Conservation (phyloP, 2,113 vertebrate species). For the human (Homo sapiens) region DNA sequence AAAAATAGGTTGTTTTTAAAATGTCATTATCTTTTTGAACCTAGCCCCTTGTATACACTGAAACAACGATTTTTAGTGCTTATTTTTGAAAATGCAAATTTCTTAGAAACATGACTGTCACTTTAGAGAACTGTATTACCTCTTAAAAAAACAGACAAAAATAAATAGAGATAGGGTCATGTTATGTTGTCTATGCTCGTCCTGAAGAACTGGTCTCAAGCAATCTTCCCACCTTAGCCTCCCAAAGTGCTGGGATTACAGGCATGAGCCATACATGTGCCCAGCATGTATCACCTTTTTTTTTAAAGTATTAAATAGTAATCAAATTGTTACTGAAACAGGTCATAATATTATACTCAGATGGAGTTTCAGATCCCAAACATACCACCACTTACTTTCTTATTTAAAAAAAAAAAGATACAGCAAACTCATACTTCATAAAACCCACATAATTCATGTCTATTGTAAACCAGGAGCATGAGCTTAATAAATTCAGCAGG, state of each 20-base stretch:
- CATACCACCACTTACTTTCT: neutral
- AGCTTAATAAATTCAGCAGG: slow-evolving; percentile 14
- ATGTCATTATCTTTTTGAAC: neutral
- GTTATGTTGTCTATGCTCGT: too few species aligned
- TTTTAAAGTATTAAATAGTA: neutral
- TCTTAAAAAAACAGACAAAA: too few species aligned
- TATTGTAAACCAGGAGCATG: slow-evolving; percentile 17
- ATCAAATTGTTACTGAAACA: slow-evolving; percentile 11
- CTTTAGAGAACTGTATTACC: neutral
- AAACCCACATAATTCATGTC: neutral
- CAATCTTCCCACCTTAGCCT: too few species aligned
- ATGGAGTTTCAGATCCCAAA: slow-evolving; percentile 41
- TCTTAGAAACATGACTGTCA: neutral
- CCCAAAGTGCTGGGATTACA: too few species aligned
- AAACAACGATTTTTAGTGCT: slow-evolving; percentile 2
- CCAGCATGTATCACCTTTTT: neutral
- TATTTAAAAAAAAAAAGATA: neutral
- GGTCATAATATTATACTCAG: slow-evolving; percentile 17
- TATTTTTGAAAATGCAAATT: slow-evolving; percentile 12
- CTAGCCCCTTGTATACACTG: neutral
- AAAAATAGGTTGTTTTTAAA: slow-evolving; percentile 36
- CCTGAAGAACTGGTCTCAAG: too few species aligned
- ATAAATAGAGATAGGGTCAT: too few species aligned
- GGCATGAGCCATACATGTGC: too few species aligned
- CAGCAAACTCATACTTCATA: neutral